These are phyloP conservation scores for Leucoptera coffeella DNA, from an alignment of 2,888 invertebrate genomes.

Conservation along the genomic window DNA sequence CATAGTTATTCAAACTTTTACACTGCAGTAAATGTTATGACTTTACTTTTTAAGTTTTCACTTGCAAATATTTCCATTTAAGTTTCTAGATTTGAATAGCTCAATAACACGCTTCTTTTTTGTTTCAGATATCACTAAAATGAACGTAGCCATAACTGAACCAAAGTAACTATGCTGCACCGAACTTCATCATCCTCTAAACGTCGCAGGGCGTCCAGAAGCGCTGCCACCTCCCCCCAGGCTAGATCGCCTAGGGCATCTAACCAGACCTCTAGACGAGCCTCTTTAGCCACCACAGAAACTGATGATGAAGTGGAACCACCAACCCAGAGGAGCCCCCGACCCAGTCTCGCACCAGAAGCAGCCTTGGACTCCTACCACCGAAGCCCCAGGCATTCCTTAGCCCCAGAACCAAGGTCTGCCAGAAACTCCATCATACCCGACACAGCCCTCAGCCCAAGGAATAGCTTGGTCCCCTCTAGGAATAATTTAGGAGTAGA, in stretches of 20 bases:
- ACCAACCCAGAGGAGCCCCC: slow-evolving; percentile 28
- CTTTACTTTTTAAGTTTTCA: too few relatives aligned
- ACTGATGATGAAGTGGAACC: slow-evolving; percentile 52
- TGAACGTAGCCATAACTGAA: background rate
- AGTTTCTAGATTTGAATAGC: too few relatives aligned
- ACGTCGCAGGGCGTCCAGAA: slow-evolving; percentile 60
- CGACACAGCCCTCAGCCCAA: slow-evolving; percentile 46
- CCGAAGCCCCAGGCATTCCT: slow-evolving; percentile 51
- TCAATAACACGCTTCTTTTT: background rate
- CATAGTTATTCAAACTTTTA: too few relatives aligned
- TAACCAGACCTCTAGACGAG: slow-evolving; percentile 41
- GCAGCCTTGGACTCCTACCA: slow-evolving; percentile 15
- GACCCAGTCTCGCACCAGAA: slow-evolving; percentile 34
- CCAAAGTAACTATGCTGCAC: slow-evolving; percentile 47
- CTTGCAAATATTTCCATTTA: too few relatives aligned
- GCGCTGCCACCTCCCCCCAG: slow-evolving; percentile 60
- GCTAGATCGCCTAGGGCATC: slow-evolving; percentile 44
- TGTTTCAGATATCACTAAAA: slow-evolving; percentile 1
- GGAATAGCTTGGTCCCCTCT: slow-evolving; percentile 50
- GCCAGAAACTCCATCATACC: slow-evolving; percentile 60
- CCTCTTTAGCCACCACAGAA: slow-evolving; percentile 57
- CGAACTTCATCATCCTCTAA: slow-evolving; percentile 61
- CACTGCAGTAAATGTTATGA: too few relatives aligned
- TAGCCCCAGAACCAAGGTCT: slow-evolving; percentile 53
- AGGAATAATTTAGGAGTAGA: slow-evolving; percentile 59